A percentile compares a stretch with the other conserved stretches of the same genome.
Evolutionary conservation across 1,140 invertebrate species (phyloP).

Genomic region (Cydia strobilella): DNA sequence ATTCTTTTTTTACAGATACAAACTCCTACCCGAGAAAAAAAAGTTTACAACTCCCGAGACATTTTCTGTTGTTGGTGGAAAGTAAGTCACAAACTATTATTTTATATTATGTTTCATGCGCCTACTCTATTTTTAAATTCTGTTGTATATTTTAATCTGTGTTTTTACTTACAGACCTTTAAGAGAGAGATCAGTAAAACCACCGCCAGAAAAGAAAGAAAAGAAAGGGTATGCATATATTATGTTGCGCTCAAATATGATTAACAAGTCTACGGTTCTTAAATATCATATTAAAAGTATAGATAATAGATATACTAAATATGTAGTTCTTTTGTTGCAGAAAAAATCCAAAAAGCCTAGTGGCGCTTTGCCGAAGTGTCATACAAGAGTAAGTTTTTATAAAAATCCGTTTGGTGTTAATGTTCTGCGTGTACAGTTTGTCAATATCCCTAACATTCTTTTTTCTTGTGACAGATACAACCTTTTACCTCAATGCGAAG

Average conservation of each 20-base stretch:
- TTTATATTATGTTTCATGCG: not conserved
- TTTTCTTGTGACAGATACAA: slow-evolving; percentile 19
- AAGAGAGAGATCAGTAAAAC: not conserved
- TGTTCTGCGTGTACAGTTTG: not conserved
- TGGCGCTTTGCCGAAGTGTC: not conserved
- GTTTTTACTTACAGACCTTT: slow-evolving; percentile 5
- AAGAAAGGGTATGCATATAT: not conserved
- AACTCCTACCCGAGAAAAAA: not conserved
- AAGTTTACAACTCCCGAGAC: not conserved
- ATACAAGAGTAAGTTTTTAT: not conserved
- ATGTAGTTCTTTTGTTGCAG: not conserved
- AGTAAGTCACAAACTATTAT: not conserved
- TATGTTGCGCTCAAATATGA: no score
- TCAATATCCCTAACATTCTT: not conserved
- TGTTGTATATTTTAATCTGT: not conserved
- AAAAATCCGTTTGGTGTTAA: not conserved
- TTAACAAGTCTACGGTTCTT: no score
- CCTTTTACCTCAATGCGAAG: slow-evolving; percentile 7
- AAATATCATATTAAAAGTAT: not conserved
- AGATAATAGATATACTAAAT: not conserved
- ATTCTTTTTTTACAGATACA: not conserved
- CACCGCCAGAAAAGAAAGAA: not conserved
- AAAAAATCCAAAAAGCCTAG: not conserved
- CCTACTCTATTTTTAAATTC: not conserved
- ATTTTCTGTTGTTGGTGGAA: slow-evolving; percentile 1